Evolutionary conservation across 2,113 vertebrate species (phyloP).

Genomic region (Oryctolagus cuniculus): mOryCun1.1 NC_091452.1:21022501-21023000

Average conservation of each 20-base stretch:
- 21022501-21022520: neutral
- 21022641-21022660: slow-evolving; percentile 79
- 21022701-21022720: slow-evolving; percentile 69
- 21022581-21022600: slow-evolving; percentile 58
- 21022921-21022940: too few relatives aligned
- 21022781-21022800: slow-evolving; percentile 68
- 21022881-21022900: neutral
- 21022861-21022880: slow-evolving; percentile 39
- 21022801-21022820: neutral
- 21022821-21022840: neutral
- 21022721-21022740: slow-evolving; percentile 50
- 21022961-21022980: neutral
- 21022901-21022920: neutral
- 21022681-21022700: slow-evolving; percentile 82
- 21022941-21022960: neutral
- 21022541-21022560: slow-evolving; percentile 62
- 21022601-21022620: slow-evolving; percentile 74
- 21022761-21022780: slow-evolving; percentile 80
- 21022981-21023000: neutral
- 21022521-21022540: slow-evolving; percentile 69
- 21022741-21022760: slow-evolving; percentile 75
- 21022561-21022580: slow-evolving; percentile 65
- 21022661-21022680: slow-evolving; percentile 83
- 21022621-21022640: slow-evolving; percentile 47
- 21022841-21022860: slow-evolving; percentile 61